Percentiles rank a stretch among this genome's conserved stretches.
phyloP scores from a whole-genome alignment of 1,140 invertebrate genomes.

The Penaeus japonicus region DNA sequence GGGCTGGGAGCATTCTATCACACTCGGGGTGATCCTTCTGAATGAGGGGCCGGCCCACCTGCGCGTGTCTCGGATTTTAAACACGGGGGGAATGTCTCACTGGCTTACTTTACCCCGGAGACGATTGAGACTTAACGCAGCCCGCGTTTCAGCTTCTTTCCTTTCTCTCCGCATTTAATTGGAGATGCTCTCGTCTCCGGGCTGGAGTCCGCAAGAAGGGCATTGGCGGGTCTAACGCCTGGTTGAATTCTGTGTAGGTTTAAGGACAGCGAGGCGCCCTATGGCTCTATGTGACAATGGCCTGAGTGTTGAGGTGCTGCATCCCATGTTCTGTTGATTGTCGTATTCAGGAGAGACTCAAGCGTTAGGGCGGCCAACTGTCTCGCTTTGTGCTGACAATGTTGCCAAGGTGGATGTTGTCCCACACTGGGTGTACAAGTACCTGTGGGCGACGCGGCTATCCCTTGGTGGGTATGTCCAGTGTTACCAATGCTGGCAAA shows the following conservation, averaged over 20 bases:
- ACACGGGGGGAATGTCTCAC: not conserved
- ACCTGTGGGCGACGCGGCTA: too few species aligned
- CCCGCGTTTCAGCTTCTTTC: too few species aligned
- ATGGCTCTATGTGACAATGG: conserved; percentile 21
- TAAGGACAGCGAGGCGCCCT: not conserved
- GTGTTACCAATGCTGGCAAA: too few species aligned
- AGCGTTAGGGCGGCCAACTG: conserved; percentile 13
- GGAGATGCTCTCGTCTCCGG: too few species aligned
- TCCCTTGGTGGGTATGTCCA: too few species aligned
- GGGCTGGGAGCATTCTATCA: conserved; percentile 45
- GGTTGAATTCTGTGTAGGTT: not conserved
- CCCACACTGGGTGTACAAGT: too few species aligned
- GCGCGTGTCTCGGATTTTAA: conserved; percentile 37
- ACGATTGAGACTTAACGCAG: too few species aligned
- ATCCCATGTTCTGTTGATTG: conserved; percentile 46
- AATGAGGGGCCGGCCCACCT: conserved; percentile 38
- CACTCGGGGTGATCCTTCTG: conserved; percentile 32
- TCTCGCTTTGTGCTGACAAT: conserved; percentile 24
- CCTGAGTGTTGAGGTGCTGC: conserved; percentile 41
- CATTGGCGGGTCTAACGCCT: not conserved
- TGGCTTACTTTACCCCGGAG: too few species aligned
- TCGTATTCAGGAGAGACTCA: conserved; percentile 38
- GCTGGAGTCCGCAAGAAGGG: too few species aligned
- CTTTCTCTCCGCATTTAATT: too few species aligned
- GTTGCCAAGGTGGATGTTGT: too few species aligned